Percentiles rank a stretch among this genome's conserved stretches.
These are phyloP conservation scores for Argyresthia albistria DNA, from an alignment of 2,888 invertebrate species.

Conservation along the genomic window DNA sequence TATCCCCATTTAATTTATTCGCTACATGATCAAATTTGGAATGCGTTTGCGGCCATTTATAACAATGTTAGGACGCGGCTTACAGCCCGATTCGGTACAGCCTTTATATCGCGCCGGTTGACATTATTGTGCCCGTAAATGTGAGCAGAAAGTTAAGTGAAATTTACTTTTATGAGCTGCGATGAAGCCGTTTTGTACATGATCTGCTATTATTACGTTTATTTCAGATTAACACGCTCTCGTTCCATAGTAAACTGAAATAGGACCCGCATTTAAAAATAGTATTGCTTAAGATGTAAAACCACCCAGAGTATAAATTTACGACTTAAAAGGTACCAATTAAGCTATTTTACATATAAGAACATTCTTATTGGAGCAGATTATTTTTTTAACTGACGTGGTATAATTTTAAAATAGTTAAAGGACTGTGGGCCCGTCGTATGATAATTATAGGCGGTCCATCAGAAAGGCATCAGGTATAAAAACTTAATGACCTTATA, in stretches of 20 bases:
- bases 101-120: slow-evolving; percentile 21
- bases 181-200: background rate
- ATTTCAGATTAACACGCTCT: background rate
- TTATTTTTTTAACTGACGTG: slow-evolving; percentile 34
- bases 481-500: slow-evolving; percentile 63
- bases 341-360: slow-evolving; percentile 37
- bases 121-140: slow-evolving; percentile 14
- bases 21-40: slow-evolving; percentile 65
- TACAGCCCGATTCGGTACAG: slow-evolving; percentile 38
- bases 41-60: slow-evolving; percentile 58
- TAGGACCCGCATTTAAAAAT: background rate
- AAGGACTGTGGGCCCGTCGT: slow-evolving; percentile 47
- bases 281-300: background rate
- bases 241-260: background rate
- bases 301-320: slow-evolving; percentile 25
- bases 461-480: slow-evolving; percentile 44
- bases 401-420: slow-evolving; percentile 63
- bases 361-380: slow-evolving; percentile 46
- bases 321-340: slow-evolving; percentile 35
- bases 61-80: slow-evolving; percentile 33
- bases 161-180: slow-evolving; percentile 2
- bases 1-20: slow-evolving; percentile 68
- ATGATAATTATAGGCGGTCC: slow-evolving; percentile 59
- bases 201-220: background rate
- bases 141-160: background rate